Evolutionary conservation across 2,888 invertebrate species (phyloP).

Genomic region (Ornithoptera priamus): DNA sequence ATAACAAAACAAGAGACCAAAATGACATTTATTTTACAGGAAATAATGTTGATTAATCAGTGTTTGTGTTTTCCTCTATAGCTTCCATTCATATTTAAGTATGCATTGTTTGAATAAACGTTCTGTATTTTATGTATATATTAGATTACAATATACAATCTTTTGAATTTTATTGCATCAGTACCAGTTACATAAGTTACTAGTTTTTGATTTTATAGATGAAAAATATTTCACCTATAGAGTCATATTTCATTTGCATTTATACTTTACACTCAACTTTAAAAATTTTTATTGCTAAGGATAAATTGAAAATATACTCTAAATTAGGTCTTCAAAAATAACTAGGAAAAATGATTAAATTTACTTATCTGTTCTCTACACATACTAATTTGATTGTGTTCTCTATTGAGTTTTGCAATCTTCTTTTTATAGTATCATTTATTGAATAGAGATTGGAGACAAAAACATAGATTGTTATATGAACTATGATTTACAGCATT

Average conservation of each 20-base stretch:
- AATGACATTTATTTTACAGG: not conserved
- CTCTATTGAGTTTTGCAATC: not conserved
- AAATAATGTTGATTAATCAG: not conserved
- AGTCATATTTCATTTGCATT: too few species aligned
- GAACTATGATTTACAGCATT: too few species aligned
- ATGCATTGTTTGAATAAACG: conserved; percentile 1
- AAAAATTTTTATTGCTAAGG: not conserved
- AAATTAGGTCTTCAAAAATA: not conserved
- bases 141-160: not conserved
- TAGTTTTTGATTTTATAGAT: not conserved
- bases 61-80: not conserved
- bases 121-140: not conserved
- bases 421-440: not conserved
- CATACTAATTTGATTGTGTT: not conserved
- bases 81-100: not conserved
- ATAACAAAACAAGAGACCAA: not conserved
- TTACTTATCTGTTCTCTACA: too few species aligned
- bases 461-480: too few species aligned
- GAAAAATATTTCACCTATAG: not conserved
- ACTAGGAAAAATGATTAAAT: too few species aligned
- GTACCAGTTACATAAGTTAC: not conserved
- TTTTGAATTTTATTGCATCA: not conserved
- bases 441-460: too few species aligned
- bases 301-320: too few species aligned
- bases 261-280: too few species aligned